Conservation (phyloP, 2,888 invertebrate species). For the Nasonovia ribisnigri region DNA sequence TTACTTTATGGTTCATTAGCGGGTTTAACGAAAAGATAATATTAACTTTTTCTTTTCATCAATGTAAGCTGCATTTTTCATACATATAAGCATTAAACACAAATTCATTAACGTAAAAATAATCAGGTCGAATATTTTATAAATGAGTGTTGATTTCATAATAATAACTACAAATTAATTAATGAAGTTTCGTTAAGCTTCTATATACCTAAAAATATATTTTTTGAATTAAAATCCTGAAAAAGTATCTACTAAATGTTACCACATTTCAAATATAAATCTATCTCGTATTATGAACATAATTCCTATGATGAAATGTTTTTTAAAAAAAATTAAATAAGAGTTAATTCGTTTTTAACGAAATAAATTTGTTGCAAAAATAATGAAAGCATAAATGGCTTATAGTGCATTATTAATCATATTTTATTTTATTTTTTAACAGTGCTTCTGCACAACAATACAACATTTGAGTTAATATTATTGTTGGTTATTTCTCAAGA, state of each 20-base stretch:
- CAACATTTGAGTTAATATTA: not conserved
- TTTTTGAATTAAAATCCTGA: not conserved
- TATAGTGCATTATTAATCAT: not conserved
- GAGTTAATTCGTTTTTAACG: not conserved
- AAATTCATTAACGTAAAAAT: not conserved
- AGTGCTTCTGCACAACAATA: not conserved
- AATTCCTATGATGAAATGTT: not conserved
- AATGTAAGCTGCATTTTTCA: not conserved
- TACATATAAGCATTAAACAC: not conserved
- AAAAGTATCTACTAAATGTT: not conserved
- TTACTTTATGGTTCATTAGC: not conserved
- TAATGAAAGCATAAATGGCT: not conserved
- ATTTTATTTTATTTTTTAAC: not conserved
- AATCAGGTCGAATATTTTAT: not conserved
- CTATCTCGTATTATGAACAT: not conserved
- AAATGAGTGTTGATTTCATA: not conserved
- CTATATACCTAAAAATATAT: not conserved
- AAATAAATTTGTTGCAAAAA: not conserved
- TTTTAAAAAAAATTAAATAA: not conserved
- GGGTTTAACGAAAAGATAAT: not conserved
- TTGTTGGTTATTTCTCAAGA: conserved; percentile 9
- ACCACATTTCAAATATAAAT: not conserved
- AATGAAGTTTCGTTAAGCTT: not conserved
- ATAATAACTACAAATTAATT: not conserved
- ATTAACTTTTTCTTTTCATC: not conserved